Evolutionary conservation across 1,140 invertebrate genomes (phyloP).

Genomic region (Diachasmimorpha longicaudata): DNA sequence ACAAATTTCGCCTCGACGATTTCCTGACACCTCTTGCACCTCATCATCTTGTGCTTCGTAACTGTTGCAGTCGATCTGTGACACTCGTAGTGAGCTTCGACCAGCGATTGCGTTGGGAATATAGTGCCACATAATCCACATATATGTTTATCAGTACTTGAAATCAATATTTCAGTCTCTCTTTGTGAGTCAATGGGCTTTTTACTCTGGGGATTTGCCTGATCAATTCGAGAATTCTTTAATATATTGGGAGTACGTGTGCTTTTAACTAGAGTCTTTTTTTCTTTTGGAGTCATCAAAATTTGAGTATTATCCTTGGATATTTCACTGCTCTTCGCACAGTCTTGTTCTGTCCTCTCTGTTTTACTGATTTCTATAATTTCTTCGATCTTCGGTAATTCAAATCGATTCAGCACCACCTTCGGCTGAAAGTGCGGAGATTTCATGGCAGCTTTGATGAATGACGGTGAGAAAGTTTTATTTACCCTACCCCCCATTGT

Average conservation of each 20-base stretch:
- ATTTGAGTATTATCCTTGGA: not conserved
- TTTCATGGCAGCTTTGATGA: conserved; percentile 40
- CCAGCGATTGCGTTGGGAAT: not conserved
- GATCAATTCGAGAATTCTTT: not conserved
- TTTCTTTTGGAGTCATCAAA: conserved; percentile 38
- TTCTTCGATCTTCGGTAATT: not conserved
- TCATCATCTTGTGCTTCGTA: conserved; percentile 46
- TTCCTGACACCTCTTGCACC: conserved; percentile 56
- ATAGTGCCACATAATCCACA: too few relatives aligned
- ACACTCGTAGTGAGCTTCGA: conserved; percentile 40
- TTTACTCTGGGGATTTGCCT: not conserved
- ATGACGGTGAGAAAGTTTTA: conserved; percentile 39
- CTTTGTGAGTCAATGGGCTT: not conserved
- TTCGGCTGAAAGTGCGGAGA: conserved; percentile 54
- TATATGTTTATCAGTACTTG: too few relatives aligned
- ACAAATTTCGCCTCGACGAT: conserved; percentile 54
- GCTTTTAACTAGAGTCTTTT: conserved; percentile 30
- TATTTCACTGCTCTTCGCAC: conserved; percentile 37
- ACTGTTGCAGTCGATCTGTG: conserved; percentile 36
- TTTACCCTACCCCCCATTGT: not conserved
- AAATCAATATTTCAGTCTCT: not conserved
- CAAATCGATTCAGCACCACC: conserved; percentile 45
- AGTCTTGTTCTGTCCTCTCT: not conserved
- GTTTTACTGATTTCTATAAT: not conserved
- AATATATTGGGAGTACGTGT: not conserved